phyloP scores from a whole-genome alignment of 2,797 vertebrate genomes.

The Falco biarmicus region DNA sequence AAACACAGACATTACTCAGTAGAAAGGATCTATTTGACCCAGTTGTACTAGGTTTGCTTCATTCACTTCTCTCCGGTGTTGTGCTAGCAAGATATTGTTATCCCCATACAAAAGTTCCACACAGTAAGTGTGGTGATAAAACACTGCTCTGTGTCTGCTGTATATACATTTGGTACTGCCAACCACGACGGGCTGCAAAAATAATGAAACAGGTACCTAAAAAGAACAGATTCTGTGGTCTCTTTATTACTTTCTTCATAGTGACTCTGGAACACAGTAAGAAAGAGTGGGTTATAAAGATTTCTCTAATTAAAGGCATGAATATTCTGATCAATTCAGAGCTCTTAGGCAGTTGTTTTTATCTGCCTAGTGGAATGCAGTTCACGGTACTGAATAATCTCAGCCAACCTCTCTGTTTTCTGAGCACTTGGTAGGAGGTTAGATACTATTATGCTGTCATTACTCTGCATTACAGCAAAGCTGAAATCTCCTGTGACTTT shows the following conservation, averaged over 20 bases:
- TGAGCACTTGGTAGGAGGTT: slow-evolving; percentile 47
- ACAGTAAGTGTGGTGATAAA: background rate
- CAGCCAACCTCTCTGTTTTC: slow-evolving; percentile 25
- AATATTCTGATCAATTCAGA: slow-evolving; percentile 38
- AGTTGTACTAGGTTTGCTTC: background rate
- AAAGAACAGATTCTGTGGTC: background rate
- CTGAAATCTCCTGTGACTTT: slow-evolving; percentile 33
- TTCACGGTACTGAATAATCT: slow-evolving; percentile 30
- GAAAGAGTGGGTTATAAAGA: background rate
- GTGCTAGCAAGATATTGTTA: background rate
- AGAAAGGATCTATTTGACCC: background rate
- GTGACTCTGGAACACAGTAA: background rate
- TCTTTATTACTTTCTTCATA: background rate
- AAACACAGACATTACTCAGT: background rate
- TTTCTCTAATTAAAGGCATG: slow-evolving; percentile 36
- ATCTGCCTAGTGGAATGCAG: slow-evolving; percentile 24
- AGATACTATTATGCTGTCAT: slow-evolving; percentile 43
- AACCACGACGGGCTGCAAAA: background rate
- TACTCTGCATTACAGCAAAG: slow-evolving; percentile 31
- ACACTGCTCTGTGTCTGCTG: background rate
- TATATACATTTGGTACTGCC: background rate
- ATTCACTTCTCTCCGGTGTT: background rate
- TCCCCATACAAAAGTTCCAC: background rate
- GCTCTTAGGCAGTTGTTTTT: slow-evolving; percentile 22
- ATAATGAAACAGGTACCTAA: background rate